These are phyloP conservation scores for Melitaea cinxia DNA, from an alignment of 1,140 invertebrate species.

Conservation along the genomic window DNA sequence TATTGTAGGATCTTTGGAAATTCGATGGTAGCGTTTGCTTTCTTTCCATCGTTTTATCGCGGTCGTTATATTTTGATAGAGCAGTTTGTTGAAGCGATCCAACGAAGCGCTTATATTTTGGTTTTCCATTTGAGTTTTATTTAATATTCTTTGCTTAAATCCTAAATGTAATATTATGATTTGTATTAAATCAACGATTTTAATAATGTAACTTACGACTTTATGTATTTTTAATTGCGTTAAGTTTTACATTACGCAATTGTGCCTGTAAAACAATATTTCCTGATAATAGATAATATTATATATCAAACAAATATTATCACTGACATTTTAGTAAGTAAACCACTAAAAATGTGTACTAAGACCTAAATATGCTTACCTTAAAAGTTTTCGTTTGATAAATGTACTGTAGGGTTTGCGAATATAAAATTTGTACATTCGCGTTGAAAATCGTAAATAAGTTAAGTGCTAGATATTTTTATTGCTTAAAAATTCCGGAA, in stretches of 20 bases:
- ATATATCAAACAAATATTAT: slow-evolving; percentile 5
- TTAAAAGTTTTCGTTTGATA: slow-evolving; percentile 70
- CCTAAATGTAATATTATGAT: too few relatives aligned
- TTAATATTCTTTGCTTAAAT: not conserved
- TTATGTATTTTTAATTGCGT: too few relatives aligned
- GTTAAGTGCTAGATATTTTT: not conserved
- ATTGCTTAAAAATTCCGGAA: too few relatives aligned
- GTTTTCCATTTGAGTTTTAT: slow-evolving; percentile 51
- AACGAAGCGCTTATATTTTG: slow-evolving; percentile 79
- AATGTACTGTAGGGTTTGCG: slow-evolving; percentile 54
- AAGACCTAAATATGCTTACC: slow-evolving; percentile 61
- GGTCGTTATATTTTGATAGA: slow-evolving; percentile 80
- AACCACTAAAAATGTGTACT: slow-evolving; percentile 32
- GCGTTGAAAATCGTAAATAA: slow-evolving; percentile 3
- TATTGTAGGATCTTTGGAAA: slow-evolving; percentile 77
- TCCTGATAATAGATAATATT: not conserved
- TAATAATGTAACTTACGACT: too few relatives aligned
- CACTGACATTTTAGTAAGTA: slow-evolving; percentile 23
- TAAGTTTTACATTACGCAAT: too few relatives aligned
- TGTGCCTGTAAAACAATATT: too few relatives aligned
- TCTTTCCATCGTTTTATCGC: slow-evolving; percentile 79
- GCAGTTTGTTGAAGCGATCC: slow-evolving; percentile 64
- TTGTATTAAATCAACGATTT: too few relatives aligned
- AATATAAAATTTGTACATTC: slow-evolving; percentile 65
- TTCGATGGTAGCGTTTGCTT: slow-evolving; percentile 72